Conservation (phyloP, 2,888 invertebrate genomes). For the Phalera bucephala region DNA sequence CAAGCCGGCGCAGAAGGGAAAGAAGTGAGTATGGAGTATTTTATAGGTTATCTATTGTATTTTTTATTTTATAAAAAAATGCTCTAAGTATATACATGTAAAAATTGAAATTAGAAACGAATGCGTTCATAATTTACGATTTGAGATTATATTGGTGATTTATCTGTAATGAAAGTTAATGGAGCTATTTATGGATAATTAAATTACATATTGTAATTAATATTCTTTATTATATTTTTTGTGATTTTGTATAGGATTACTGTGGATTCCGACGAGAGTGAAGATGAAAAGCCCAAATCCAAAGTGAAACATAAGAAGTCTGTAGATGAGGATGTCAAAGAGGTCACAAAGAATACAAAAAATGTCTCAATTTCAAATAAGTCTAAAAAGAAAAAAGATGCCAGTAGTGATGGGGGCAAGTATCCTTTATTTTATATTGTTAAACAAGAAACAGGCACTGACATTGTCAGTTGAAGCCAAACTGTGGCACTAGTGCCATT, state of each 20-base stretch:
- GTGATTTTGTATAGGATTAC: constrained; percentile 47
- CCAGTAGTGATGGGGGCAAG: constrained; percentile 67
- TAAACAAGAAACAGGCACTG: too few relatives aligned
- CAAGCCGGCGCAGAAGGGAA: constrained; percentile 67
- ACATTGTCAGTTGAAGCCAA: too few relatives aligned
- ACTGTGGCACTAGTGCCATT: too few relatives aligned
- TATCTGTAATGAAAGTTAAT: too few relatives aligned
- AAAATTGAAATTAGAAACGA: too few relatives aligned
- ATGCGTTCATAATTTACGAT: too few relatives aligned
- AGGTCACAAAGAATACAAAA: constrained; percentile 82
- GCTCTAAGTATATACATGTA: too few relatives aligned
- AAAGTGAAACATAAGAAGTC: constrained; percentile 78
- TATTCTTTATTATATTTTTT: too few relatives aligned
- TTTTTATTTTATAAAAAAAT: background rate
- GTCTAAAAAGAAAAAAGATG: constrained; percentile 70
- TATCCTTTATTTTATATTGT: constrained; percentile 8
- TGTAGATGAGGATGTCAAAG: constrained; percentile 73
- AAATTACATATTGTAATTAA: too few relatives aligned
- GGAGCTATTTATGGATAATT: too few relatives aligned
- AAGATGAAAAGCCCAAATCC: constrained; percentile 71
- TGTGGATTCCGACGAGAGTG: constrained; percentile 73
- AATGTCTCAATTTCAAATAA: constrained; percentile 83
- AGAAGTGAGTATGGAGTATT: constrained; percentile 73
- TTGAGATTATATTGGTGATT: too few relatives aligned
- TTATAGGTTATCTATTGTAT: constrained; percentile 48